These are phyloP conservation scores for Drosophila serrata DNA, from an alignment of 1,140 invertebrate species.

Conservation along the genomic window DNA sequence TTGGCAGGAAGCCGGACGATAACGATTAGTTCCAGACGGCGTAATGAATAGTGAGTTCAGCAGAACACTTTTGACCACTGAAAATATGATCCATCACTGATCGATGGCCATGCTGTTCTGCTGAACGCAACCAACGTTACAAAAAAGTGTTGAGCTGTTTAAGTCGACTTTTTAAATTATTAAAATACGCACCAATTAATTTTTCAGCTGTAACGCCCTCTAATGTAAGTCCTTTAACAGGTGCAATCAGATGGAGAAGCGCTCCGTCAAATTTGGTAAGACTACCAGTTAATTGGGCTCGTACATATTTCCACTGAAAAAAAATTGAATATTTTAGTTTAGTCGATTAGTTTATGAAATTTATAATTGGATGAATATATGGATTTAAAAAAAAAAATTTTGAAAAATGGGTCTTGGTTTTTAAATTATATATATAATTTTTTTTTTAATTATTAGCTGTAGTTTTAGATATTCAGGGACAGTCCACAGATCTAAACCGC, in stretches of 20 bases:
- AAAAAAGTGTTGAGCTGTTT: no score
- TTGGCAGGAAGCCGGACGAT: no score
- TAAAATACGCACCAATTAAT: constrained; percentile 63
- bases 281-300: constrained; percentile 62
- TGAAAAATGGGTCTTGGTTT: no score
- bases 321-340: background rate
- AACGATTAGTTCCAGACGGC: no score
- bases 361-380: background rate
- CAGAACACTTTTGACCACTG: no score
- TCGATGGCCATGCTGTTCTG: no score
- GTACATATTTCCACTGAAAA: constrained; percentile 66
- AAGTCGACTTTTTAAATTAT: background rate
- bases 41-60: no score
- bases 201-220: constrained; percentile 72
- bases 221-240: constrained; percentile 72
- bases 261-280: constrained; percentile 71
- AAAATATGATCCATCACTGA: no score
- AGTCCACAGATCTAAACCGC: no score
- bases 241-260: constrained; percentile 71
- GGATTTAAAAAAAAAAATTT: background rate
- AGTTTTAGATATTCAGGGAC: no score
- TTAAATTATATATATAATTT: no score
- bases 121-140: background rate
- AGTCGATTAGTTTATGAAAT: background rate
- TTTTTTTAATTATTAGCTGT: no score